Percentiles rank a stretch among this genome's conserved stretches.
Conservation (phyloP, 2,888 invertebrate species). For the Thumatha senex region DNA sequence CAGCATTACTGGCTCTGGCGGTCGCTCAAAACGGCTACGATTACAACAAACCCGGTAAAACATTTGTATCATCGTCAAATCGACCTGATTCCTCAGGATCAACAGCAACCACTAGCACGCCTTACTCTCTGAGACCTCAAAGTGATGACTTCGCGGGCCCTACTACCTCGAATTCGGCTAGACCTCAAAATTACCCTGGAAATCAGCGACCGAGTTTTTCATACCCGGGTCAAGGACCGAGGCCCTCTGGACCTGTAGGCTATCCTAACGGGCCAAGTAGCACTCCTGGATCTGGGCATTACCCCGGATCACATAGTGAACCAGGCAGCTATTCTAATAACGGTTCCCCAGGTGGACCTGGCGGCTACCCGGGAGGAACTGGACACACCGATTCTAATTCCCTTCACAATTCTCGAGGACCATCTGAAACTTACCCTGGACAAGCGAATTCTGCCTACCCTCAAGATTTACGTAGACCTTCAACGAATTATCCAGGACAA, state of each 20-base stretch:
- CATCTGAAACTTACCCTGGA: conserved; percentile 39
- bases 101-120: conserved; percentile 46
- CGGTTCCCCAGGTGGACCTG: conserved; percentile 39
- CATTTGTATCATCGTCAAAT: conserved; percentile 70
- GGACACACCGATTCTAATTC: conserved; percentile 19
- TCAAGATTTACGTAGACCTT: conserved; percentile 18
- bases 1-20: conserved; percentile 68
- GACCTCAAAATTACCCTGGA: conserved; percentile 52
- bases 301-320: conserved; percentile 20
- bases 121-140: conserved; percentile 49
- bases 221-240: conserved; percentile 35
- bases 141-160: conserved; percentile 42
- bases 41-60: conserved; percentile 87
- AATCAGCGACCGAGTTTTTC: conserved; percentile 33
- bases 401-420: conserved; percentile 29
- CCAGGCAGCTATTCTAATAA: too few species aligned
- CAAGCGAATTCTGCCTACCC: conserved; percentile 42
- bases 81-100: conserved; percentile 46
- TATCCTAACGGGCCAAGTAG: conserved; percentile 25
- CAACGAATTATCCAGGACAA: conserved; percentile 29
- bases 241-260: conserved; percentile 17
- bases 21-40: conserved; percentile 88
- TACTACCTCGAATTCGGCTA: conserved; percentile 57
- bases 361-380: conserved; percentile 31
- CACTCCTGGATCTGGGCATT: not conserved